Conservation (phyloP, 2,113 vertebrate genomes). For the Helogale parvula region DNA sequence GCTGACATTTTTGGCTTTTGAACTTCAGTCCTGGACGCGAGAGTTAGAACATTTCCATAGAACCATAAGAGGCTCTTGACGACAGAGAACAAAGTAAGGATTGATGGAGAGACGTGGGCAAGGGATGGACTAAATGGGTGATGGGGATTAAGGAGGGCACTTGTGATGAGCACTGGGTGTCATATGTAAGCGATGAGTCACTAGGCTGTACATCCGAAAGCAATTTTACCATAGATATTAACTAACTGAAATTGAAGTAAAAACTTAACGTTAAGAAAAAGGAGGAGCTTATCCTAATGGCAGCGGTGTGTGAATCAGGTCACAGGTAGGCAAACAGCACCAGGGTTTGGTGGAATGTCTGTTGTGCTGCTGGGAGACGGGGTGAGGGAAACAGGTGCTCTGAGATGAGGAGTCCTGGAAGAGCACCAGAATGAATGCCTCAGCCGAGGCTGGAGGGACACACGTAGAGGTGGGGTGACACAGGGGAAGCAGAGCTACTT, state of each 20-base stretch:
- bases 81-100: no score
- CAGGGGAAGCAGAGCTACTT: not conserved
- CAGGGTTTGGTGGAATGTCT: not conserved
- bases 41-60: not conserved
- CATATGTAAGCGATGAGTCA: no score
- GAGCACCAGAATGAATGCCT: not conserved
- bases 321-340: not conserved
- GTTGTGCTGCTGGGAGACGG: not conserved
- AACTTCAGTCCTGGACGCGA: not conserved
- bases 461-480: not conserved
- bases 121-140: no score
- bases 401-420: not conserved
- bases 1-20: conserved; percentile 15
- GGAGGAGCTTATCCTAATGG: not conserved
- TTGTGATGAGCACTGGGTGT: no score
- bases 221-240: no score
- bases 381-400: not conserved
- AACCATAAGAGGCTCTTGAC: no score
- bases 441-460: not conserved
- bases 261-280: no score
- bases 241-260: no score
- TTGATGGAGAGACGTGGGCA: no score
- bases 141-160: no score
- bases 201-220: no score
- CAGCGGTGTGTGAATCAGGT: not conserved